A percentile compares a stretch with the other conserved stretches of the same genome.
phyloP scores from a whole-genome alignment of 2,797 vertebrate species.

The Tenualosa ilisha region DNA sequence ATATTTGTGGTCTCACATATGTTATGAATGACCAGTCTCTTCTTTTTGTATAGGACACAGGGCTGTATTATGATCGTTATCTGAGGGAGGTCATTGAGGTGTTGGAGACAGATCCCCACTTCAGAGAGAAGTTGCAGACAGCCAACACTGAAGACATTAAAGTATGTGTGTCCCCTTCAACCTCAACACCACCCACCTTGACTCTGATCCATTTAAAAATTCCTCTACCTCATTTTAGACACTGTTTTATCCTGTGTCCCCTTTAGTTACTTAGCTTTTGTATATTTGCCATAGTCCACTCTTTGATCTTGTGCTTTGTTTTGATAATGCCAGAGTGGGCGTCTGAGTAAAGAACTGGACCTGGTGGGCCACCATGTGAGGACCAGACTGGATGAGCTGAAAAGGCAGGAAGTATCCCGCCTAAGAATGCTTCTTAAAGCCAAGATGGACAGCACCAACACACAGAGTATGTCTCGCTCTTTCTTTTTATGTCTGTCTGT shows the following conservation, averaged over 20 bases:
- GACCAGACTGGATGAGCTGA: slow-evolving; percentile 88
- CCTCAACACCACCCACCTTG: not conserved
- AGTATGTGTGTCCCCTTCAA: slow-evolving; percentile 58
- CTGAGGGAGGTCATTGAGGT: slow-evolving; percentile 91
- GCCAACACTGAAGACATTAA: slow-evolving; percentile 91
- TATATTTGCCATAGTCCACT: not conserved
- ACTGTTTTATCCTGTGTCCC: too few relatives aligned
- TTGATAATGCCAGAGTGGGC: slow-evolving; percentile 75
- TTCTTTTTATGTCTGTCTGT: not conserved
- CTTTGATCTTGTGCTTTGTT: not conserved
- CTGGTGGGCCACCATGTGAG: slow-evolving; percentile 88
- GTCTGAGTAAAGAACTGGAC: slow-evolving; percentile 88
- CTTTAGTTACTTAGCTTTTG: not conserved
- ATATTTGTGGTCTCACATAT: not conserved
- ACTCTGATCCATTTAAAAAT: not conserved
- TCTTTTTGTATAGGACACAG: slow-evolving; percentile 78
- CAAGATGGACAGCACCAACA: slow-evolving; percentile 87
- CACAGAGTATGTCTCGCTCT: slow-evolving; percentile 75
- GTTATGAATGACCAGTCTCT: not conserved
- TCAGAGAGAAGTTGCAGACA: slow-evolving; percentile 88
- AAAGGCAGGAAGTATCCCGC: slow-evolving; percentile 88
- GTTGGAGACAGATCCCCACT: slow-evolving; percentile 88
- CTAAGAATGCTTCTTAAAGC: slow-evolving; percentile 90
- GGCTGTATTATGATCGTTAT: slow-evolving; percentile 89
- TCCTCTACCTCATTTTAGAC: not conserved